These are phyloP conservation scores for Meiosimyza platycephala DNA, from an alignment of 2,888 invertebrate genomes.

Conservation along the genomic window DNA sequence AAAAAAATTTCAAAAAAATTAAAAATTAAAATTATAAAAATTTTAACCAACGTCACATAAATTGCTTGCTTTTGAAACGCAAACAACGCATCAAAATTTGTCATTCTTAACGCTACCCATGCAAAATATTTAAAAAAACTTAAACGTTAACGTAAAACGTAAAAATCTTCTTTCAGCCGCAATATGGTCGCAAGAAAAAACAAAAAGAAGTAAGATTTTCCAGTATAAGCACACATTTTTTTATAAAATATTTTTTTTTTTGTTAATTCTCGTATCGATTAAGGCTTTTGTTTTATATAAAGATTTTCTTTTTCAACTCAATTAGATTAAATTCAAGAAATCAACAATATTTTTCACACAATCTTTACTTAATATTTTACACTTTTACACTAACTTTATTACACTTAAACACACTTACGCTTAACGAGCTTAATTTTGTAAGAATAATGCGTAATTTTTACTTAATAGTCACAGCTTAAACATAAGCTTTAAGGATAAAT, in stretches of 20 bases:
- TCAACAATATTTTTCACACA: not conserved
- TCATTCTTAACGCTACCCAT: not conserved
- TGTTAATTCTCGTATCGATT: not conserved
- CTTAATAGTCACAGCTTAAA: not conserved
- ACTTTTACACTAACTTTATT: not conserved
- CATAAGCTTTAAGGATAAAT: not conserved
- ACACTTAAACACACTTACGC: not conserved
- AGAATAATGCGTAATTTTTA: not conserved
- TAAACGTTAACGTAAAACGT: constrained; percentile 15
- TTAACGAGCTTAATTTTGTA: not conserved
- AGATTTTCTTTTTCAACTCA: no score
- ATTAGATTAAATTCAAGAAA: not conserved
- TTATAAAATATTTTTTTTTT: not conserved
- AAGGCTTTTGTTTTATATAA: not conserved
- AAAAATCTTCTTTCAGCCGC: constrained; percentile 68
- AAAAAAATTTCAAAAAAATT: constrained; percentile 38
- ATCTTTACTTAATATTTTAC: not conserved
- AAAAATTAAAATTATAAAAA: constrained; percentile 38
- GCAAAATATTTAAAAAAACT: constrained; percentile 5
- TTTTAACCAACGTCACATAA: constrained; percentile 2
- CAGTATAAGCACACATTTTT: constrained; percentile 48
- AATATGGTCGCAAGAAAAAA: constrained; percentile 96
- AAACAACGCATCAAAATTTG: constrained; percentile 20
- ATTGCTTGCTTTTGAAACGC: constrained; percentile 36
- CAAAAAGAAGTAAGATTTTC: constrained; percentile 95